Base-by-base conservation (phyloP, 2,113 vertebrate species). In the Oncorhynchus clarkii region DNA sequence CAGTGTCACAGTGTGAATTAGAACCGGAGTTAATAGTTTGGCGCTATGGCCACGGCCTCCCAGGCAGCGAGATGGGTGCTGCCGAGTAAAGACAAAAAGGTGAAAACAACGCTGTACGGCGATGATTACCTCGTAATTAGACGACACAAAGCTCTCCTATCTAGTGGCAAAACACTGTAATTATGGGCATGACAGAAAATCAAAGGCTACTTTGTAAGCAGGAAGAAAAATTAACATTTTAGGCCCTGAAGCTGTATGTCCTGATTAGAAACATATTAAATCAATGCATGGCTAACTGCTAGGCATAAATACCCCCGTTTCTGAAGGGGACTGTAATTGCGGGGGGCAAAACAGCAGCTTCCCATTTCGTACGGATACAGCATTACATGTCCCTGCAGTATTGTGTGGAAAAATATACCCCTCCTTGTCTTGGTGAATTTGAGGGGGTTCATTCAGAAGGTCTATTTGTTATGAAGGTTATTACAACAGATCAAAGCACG, bases 41-140 rank as follows among this genome's bases (percentile, higher is more conserved):
- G 93, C 96, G 94, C 93, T 93, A 95, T 89, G 91, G 92, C 90
- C 87, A 67, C 48, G 65, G 73, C 67, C 86, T 92, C 92, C 89
- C 93, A 93, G 94, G 92, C 93, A 93, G 94, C 84, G 90, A 93
- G 94, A 94, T 93, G 75, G 74, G 91, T 88, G 92, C 91, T 87
- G 92, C 93, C 89, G 86, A 85, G 84, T 93, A 94, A 95, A 94
- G 95, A 94, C 95, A 95, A 95, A 95, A 82, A 90, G 96, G 95
- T 95, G 96, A 94, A 94, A 95, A 93, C 94, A 94, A 94, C 93
- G 14, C 1, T 89, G 93, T 94, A 94, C 93, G 94, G 87, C 94
- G 94, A 98, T 97, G 96, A 99, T 98, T 96, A 97, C 95, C 95
- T 98, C 93, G 95, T 97, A 99, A 98, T 98, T 98, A 98, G 97